These are phyloP conservation scores for Euglossa dilemma DNA, from an alignment of 1,140 invertebrate genomes.

Conservation along the genomic window DNA sequence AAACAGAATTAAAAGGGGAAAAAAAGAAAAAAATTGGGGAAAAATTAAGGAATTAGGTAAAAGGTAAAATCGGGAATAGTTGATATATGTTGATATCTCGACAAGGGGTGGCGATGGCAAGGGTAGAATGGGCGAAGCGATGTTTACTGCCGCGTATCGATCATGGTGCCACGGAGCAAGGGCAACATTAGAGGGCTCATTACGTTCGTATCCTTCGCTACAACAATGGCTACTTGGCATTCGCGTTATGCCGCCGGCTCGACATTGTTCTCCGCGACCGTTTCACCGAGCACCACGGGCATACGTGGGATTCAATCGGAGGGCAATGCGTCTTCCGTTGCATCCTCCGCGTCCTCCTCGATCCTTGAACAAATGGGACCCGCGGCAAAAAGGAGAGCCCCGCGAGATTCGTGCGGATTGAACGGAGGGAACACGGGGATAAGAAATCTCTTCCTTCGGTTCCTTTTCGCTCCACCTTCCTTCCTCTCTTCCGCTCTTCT, in stretches of 20 bases:
- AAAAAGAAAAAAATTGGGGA: no score
- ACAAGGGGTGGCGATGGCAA: no score
- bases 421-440: background rate
- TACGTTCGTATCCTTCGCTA: constrained; percentile 56
- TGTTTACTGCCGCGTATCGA: constrained; percentile 44
- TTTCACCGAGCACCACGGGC: constrained; percentile 41
- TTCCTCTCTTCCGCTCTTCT: no score
- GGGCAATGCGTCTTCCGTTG: constrained; percentile 58
- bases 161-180: constrained; percentile 51
- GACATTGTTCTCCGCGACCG: constrained; percentile 60
- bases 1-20: no score
- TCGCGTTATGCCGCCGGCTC: constrained; percentile 53
- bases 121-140: background rate
- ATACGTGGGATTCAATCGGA: constrained; percentile 61
- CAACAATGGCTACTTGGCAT: constrained; percentile 64
- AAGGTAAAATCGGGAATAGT: no score
- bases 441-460: background rate
- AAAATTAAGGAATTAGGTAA: no score
- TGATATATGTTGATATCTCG: no score
- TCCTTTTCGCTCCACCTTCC: no score
- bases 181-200: constrained; percentile 58
- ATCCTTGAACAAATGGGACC: constrained; percentile 13
- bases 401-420: background rate
- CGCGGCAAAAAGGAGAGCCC: background rate
- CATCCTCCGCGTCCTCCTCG: constrained; percentile 28